Evolutionary conservation across 1,140 invertebrate genomes (phyloP).

Genomic region (Rhyacophila brunnea): DNA sequence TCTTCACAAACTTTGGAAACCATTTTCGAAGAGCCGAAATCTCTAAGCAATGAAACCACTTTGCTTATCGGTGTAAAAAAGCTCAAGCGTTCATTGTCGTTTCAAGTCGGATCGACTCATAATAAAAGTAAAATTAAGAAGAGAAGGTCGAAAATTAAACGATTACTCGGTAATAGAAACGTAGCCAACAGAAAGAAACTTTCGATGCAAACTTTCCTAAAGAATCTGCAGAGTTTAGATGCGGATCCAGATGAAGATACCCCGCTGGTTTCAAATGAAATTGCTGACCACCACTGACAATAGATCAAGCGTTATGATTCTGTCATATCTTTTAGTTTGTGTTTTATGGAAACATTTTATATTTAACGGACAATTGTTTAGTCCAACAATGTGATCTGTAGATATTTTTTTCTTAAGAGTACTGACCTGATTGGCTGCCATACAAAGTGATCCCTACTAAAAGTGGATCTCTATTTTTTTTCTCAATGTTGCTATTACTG

Average conservation of each 20-base stretch:
- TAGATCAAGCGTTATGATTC: no score
- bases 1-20: slow-evolving; percentile 31
- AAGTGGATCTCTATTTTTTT: no score
- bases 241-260: slow-evolving; percentile 25
- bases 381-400: no score
- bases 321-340: no score
- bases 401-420: no score
- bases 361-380: no score
- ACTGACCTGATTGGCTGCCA: no score
- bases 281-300: no score
- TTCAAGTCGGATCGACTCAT: slow-evolving; percentile 14
- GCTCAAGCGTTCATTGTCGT: slow-evolving; percentile 30
- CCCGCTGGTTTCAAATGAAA: no score
- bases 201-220: slow-evolving; percentile 30
- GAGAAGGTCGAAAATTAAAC: slow-evolving; percentile 33
- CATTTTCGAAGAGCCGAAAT: slow-evolving; percentile 32
- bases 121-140: slow-evolving; percentile 34
- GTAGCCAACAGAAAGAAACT: slow-evolving; percentile 33
- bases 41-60: slow-evolving; percentile 17
- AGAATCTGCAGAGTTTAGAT: slow-evolving; percentile 26
- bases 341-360: no score
- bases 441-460: no score
- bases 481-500: no score
- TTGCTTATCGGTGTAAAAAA: slow-evolving; percentile 27
- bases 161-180: slow-evolving; percentile 31